Evolutionary conservation across 2,113 vertebrate species (phyloP).

Genomic region (Poecilia latipinna): DNA sequence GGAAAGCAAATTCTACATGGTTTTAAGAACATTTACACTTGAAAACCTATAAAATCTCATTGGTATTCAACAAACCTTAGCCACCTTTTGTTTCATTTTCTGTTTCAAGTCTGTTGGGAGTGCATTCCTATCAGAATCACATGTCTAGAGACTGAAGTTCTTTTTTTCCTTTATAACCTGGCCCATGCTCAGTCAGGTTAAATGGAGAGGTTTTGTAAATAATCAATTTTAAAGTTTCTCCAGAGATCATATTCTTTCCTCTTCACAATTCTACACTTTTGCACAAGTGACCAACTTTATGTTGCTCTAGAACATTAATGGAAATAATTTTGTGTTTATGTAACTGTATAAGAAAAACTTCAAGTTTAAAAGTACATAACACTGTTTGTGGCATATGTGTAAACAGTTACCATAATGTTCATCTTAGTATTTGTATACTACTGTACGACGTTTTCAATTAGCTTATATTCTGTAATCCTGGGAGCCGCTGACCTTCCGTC

Average conservation of each 20-base stretch:
- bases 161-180: background rate
- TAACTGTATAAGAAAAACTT: background rate
- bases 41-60: background rate
- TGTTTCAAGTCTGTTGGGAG: too few species aligned
- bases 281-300: background rate
- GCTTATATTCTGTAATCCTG: background rate
- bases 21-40: background rate
- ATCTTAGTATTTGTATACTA: background rate
- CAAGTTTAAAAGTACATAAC: background rate
- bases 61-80: too few species aligned
- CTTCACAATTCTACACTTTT: background rate
- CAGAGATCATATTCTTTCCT: background rate
- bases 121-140: too few species aligned
- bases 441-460: background rate
- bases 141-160: too few species aligned
- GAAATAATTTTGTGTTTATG: background rate
- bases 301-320: background rate
- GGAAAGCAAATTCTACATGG: background rate
- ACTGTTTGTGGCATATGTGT: background rate
- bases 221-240: background rate
- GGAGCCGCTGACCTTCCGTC: background rate
- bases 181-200: background rate
- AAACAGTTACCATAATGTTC: background rate
- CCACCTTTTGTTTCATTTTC: too few species aligned
- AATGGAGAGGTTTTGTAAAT: background rate